Evolutionary conservation across 2,888 invertebrate genomes (phyloP).

Genomic region (Ariolimax columbianus): DNA sequence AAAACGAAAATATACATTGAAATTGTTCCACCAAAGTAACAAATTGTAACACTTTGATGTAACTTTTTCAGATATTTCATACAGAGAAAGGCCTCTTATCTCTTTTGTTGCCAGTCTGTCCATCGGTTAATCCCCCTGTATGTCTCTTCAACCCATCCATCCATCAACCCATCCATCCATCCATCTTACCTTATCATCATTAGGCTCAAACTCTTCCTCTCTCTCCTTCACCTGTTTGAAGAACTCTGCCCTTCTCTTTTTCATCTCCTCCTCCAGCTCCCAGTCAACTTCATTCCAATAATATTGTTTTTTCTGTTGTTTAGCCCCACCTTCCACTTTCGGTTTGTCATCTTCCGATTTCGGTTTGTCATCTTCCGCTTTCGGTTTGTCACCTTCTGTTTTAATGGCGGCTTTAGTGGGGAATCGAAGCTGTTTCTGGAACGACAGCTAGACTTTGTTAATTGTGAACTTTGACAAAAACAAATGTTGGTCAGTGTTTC

Average conservation of each 20-base stretch:
- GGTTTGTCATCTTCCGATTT: background rate
- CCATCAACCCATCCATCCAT: no score
- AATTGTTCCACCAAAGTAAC: no score
- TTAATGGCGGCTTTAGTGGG: no score
- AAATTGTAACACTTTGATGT: no score
- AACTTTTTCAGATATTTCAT: no score
- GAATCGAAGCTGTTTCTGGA: no score
- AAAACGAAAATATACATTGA: no score
- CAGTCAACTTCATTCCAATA: slow-evolving; percentile 30
- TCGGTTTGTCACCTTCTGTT: background rate
- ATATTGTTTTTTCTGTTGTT: background rate
- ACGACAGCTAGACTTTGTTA: background rate
- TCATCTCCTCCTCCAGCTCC: slow-evolving; percentile 53
- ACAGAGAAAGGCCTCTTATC: no score
- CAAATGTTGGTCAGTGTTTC: no score
- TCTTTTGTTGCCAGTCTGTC: no score
- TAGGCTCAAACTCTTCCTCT: slow-evolving; percentile 37
- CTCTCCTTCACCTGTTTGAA: slow-evolving; percentile 39
- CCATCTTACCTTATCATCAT: slow-evolving; percentile 38
- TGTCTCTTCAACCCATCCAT: no score
- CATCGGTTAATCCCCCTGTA: background rate
- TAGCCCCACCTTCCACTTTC: background rate
- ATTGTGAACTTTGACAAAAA: no score
- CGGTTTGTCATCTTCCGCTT: background rate
- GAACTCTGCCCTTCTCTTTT: slow-evolving; percentile 46